A percentile compares a stretch with the other conserved stretches of the same genome.
phyloP scores from a whole-genome alignment of 2,797 vertebrate genomes.

The Danio aesculapii region DNA sequence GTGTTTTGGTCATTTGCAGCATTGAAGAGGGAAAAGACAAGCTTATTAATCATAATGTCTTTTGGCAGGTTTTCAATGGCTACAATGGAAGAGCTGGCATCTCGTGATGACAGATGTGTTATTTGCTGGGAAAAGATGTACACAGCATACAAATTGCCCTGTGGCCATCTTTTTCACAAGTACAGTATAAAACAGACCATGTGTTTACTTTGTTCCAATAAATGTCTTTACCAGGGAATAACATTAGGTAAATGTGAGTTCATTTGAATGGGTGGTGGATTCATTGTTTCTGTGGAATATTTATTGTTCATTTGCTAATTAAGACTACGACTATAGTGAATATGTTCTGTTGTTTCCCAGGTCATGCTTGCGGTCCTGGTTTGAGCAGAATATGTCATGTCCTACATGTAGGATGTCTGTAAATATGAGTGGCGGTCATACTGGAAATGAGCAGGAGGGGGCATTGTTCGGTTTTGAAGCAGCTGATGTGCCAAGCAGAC shows the following conservation, averaged over 20 bases:
- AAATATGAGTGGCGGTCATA: conserved; percentile 84
- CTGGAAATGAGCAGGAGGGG: conserved; percentile 8
- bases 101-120: conserved; percentile 94
- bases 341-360: conserved; percentile 67
- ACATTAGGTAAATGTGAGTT: not conserved
- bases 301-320: not conserved
- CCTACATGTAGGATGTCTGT: conserved; percentile 94
- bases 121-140: conserved; percentile 97
- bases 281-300: too few species aligned
- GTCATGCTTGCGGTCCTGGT: conserved; percentile 94
- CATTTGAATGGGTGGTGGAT: not conserved
- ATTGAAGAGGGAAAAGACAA: conserved; percentile 9
- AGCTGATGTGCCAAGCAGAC: conserved; percentile 85
- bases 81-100: conserved; percentile 89
- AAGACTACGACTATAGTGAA: too few species aligned
- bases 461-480: conserved; percentile 70
- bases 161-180: conserved; percentile 97
- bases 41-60: not conserved
- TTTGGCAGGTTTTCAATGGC: conserved; percentile 88
- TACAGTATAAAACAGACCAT: conserved; percentile 75
- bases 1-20: not conserved
- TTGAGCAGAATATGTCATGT: conserved; percentile 96
- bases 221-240: not conserved
- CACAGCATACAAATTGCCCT: conserved; percentile 91
- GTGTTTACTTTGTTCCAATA: not conserved